phyloP scores from a whole-genome alignment of 2,797 vertebrate genomes.

The Syngnathus rostellatus region DNA sequence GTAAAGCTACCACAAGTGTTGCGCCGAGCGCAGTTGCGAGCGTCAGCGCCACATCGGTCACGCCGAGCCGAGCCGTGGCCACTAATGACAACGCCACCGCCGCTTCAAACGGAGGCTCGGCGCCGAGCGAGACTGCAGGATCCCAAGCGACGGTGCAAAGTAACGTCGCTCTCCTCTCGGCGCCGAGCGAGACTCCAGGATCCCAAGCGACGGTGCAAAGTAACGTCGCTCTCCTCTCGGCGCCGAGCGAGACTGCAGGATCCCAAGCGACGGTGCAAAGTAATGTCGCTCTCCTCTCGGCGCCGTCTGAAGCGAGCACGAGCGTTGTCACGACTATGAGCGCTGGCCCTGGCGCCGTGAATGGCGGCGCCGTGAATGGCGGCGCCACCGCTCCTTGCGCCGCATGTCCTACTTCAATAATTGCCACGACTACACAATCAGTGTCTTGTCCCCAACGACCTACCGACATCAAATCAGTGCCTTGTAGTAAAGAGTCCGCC shows the following conservation, averaged over 20 bases:
- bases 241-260: slow-evolving; percentile 27
- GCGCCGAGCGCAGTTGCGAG: slow-evolving; percentile 21
- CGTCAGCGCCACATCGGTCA: slow-evolving; percentile 15
- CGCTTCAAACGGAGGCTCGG: slow-evolving; percentile 23
- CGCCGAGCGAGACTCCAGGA: slow-evolving; percentile 28
- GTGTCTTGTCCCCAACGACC: slow-evolving; percentile 32
- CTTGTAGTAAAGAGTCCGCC: slow-evolving; percentile 40
- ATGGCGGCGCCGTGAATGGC: neutral
- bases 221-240: slow-evolving; percentile 17
- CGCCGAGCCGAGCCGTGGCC: slow-evolving; percentile 21
- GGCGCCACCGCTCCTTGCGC: slow-evolving; percentile 24
- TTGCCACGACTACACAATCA: slow-evolving; percentile 27
- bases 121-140: slow-evolving; percentile 27
- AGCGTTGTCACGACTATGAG: slow-evolving; percentile 27
- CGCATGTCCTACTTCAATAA: slow-evolving; percentile 25
- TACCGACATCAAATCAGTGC: slow-evolving; percentile 22
- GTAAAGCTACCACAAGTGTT: slow-evolving; percentile 15
- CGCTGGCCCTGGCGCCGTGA: slow-evolving; percentile 14
- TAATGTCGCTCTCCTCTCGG: slow-evolving; percentile 15
- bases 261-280: slow-evolving; percentile 35
- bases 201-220: slow-evolving; percentile 35
- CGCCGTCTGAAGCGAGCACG: slow-evolving; percentile 44
- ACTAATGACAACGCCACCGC: slow-evolving; percentile 31
- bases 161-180: slow-evolving; percentile 17
- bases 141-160: slow-evolving; percentile 35